Conservation (phyloP, 2,113 vertebrate genomes). For the Istiophorus platypterus region DNA sequence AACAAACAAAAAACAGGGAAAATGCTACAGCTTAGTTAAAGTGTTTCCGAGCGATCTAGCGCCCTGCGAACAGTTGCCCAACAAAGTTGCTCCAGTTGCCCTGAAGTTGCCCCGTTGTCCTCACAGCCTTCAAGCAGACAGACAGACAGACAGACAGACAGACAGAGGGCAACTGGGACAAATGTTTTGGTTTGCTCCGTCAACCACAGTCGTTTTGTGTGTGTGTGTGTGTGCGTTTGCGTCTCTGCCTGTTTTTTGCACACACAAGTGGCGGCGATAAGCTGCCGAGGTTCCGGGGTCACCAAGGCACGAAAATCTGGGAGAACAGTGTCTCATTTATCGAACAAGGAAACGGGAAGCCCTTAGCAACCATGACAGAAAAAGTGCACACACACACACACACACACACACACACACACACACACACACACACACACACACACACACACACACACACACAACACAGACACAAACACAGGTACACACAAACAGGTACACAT, state of each 20-base stretch:
- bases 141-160: background rate
- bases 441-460: too few species aligned
- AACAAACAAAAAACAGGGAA: too few species aligned
- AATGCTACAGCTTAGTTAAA: too few species aligned
- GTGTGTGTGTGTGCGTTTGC: background rate
- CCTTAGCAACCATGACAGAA: background rate
- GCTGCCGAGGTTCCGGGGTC: background rate
- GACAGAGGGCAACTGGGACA: background rate
- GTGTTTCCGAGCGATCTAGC: background rate
- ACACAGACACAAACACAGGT: background rate
- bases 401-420: background rate
- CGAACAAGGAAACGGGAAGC: slow-evolving; percentile 9
- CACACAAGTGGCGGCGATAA: slow-evolving; percentile 11
- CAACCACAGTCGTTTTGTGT: slow-evolving; percentile 3
- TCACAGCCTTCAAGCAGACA: background rate
- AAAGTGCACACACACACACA: background rate
- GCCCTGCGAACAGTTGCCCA: background rate
- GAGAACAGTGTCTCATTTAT: slow-evolving; percentile 12
- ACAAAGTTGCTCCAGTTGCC: background rate
- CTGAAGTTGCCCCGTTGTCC: background rate
- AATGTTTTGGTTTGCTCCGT: background rate
- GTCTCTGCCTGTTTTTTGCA: background rate
- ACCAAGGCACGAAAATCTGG: slow-evolving; percentile 3
- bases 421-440: too few species aligned
- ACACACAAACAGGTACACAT: too few species aligned